Conservation (phyloP, 2,797 vertebrate genomes). For the Pipistrellus nathusii region DNA sequence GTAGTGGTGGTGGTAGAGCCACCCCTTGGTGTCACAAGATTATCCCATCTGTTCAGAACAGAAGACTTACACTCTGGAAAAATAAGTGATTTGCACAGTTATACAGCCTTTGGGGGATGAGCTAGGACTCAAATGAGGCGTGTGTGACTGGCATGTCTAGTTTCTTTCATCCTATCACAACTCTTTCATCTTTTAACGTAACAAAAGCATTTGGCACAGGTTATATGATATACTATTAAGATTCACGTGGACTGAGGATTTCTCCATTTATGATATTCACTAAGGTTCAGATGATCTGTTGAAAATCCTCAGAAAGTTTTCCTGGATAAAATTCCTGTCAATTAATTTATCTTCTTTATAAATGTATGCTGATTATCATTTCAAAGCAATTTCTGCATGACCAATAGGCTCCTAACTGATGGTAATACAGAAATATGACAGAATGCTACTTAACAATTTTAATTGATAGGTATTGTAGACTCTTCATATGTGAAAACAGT, state of each 20-base stretch:
- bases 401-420: neutral
- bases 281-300: neutral
- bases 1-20: fast-evolving
- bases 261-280: neutral
- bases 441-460: neutral
- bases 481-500: neutral
- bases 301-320: neutral
- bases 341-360: conserved; percentile 41
- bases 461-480: neutral
- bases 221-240: neutral
- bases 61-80: conserved; percentile 7
- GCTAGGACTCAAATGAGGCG: neutral
- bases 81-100: neutral
- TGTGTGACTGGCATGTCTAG: neutral
- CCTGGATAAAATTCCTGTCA: neutral
- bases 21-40: neutral
- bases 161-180: neutral
- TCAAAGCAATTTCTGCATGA: conserved; percentile 13
- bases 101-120: neutral
- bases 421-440: conserved; percentile 1
- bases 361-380: conserved; percentile 31
- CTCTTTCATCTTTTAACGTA: conserved; percentile 25
- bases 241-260: neutral
- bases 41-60: neutral
- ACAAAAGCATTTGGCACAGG: neutral